A percentile compares a stretch with the other conserved stretches of the same genome.
phyloP scores from a whole-genome alignment of 2,888 invertebrate species.

The Schizotus pectinicornis region DNA sequence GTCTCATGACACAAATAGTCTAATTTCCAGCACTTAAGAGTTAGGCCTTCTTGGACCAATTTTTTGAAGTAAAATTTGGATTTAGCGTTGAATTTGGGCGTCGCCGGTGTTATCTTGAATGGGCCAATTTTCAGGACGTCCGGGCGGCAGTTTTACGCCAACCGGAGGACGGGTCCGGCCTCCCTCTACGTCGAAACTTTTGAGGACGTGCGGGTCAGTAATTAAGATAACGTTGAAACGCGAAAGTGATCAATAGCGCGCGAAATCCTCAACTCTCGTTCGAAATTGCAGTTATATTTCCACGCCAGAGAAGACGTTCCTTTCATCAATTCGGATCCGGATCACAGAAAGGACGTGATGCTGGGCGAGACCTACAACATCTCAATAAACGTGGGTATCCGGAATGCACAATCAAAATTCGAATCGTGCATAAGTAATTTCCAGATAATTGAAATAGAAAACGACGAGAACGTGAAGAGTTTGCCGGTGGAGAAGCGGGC shows the following conservation, averaged over 20 bases:
- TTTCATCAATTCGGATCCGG: constrained; percentile 62
- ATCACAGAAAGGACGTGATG: constrained; percentile 55
- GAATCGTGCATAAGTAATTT: constrained; percentile 26
- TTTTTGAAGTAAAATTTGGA: too few relatives aligned
- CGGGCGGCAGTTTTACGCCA: constrained; percentile 47
- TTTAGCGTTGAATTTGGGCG: too few relatives aligned
- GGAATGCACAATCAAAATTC: not conserved
- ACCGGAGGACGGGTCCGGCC: constrained; percentile 61
- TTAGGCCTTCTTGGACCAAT: too few relatives aligned
- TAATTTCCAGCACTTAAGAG: too few relatives aligned
- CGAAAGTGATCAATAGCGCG: not conserved
- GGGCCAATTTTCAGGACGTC: constrained; percentile 16
- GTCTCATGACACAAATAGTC: too few relatives aligned
- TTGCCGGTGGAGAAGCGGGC: constrained; percentile 61
- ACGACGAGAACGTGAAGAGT: constrained; percentile 62
- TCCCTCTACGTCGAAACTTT: constrained; percentile 58
- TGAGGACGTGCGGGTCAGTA: constrained; percentile 59
- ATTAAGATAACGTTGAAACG: not conserved
- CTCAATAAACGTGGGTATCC: constrained; percentile 49
- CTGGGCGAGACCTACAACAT: constrained; percentile 53
- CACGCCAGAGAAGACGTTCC: constrained; percentile 68
- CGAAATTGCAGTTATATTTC: constrained; percentile 62
- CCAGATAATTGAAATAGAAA: constrained; percentile 67
- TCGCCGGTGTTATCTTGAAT: not conserved
- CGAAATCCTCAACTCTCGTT: not conserved